A percentile compares a stretch with the other conserved stretches of the same genome.
phyloP scores from a whole-genome alignment of 1,140 invertebrate species.

The Bombus waltoni region DNA sequence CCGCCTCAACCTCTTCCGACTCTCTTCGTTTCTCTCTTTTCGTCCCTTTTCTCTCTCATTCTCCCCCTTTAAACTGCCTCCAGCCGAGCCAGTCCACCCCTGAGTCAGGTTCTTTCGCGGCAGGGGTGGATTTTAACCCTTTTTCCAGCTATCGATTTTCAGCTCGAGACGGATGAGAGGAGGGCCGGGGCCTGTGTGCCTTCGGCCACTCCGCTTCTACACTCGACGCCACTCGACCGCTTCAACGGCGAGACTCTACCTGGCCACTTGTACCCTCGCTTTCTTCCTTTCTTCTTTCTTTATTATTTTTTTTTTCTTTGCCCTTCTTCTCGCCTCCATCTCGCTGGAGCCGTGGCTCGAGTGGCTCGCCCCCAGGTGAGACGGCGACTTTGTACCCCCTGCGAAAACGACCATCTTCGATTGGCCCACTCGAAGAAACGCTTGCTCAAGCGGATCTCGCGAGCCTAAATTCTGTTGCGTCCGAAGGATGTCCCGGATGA shows the following conservation, averaged over 20 bases:
- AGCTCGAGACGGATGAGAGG: slow-evolving; percentile 78
- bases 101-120: slow-evolving; percentile 74
- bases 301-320: neutral
- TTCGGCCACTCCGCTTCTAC: slow-evolving; percentile 73
- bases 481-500: neutral
- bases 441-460: slow-evolving; percentile 14
- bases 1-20: slow-evolving; percentile 45
- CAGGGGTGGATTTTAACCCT: slow-evolving; percentile 80
- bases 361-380: slow-evolving; percentile 44
- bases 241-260: slow-evolving; percentile 60
- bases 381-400: slow-evolving; percentile 22
- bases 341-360: slow-evolving; percentile 13
- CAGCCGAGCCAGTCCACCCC: slow-evolving; percentile 55
- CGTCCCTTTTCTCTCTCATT: slow-evolving; percentile 25
- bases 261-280: slow-evolving; percentile 56
- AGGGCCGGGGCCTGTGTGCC: slow-evolving; percentile 68
- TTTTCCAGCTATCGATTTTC: slow-evolving; percentile 81
- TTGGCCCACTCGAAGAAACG: slow-evolving; percentile 29
- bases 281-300: neutral
- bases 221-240: slow-evolving; percentile 75
- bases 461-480: neutral
- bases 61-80: slow-evolving; percentile 23
- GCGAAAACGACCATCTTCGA: slow-evolving; percentile 46
- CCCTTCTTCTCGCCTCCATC: slow-evolving; percentile 18
- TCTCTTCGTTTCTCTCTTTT: slow-evolving; percentile 1